A percentile compares a stretch with the other conserved stretches of the same genome.
Evolutionary conservation across 1,140 invertebrate species (phyloP).

Genomic region (Pseudachorutes palmiensis): DNA sequence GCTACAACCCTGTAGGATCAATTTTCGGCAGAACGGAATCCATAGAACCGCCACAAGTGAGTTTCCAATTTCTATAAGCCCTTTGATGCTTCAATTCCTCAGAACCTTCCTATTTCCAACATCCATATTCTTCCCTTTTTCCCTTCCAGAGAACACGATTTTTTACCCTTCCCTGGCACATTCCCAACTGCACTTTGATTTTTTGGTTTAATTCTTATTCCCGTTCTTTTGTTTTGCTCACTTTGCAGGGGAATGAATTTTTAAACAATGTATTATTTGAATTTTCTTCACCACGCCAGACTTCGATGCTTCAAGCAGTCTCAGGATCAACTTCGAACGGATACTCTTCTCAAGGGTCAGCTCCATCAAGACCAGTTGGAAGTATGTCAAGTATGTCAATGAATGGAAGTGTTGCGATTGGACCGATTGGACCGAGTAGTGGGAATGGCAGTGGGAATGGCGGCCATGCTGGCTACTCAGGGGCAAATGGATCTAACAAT

Average conservation of each 20-base stretch:
- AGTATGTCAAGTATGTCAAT: conserved; percentile 6
- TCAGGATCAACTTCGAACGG: conserved; percentile 1
- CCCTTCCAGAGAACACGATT: not conserved
- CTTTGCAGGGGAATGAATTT: conserved; percentile 17
- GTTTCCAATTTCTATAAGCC: not conserved
- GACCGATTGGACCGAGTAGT: conserved; percentile 18
- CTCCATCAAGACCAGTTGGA: conserved; percentile 5
- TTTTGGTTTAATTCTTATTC: not conserved
- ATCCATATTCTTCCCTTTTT: not conserved
- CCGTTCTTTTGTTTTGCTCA: not conserved
- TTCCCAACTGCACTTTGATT: not conserved
- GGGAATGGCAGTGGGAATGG: not conserved
- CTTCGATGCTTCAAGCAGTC: conserved; percentile 14
- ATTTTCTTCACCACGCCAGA: conserved; percentile 29
- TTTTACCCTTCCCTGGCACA: not conserved
- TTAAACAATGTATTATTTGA: conserved; percentile 30
- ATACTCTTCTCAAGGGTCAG: not conserved
- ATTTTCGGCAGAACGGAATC: conserved; percentile 34
- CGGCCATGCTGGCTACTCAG: not conserved
- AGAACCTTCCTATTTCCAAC: no score
- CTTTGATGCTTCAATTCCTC: no score
- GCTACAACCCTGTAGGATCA: conserved; percentile 27
- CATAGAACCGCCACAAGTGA: conserved; percentile 23
- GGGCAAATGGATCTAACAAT: not conserved
- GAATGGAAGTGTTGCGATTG: conserved; percentile 4